A percentile compares a stretch with the other conserved stretches of the same genome.
phyloP scores from a whole-genome alignment of 2,888 invertebrate genomes.

The Nipponacmea schrenckii region DNA sequence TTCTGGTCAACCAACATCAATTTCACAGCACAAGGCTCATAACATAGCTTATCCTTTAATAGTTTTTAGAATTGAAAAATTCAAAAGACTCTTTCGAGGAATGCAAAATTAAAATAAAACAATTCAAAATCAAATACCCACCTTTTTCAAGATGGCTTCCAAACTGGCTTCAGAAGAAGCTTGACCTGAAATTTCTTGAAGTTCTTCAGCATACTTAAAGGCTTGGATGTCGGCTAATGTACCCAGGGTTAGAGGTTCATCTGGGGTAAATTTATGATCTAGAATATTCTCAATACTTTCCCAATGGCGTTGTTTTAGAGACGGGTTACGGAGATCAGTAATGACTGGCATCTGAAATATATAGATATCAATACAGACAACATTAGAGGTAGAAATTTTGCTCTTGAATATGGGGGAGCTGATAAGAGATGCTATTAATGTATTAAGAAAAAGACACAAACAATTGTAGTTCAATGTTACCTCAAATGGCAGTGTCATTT shows the following conservation, averaged over 20 bases:
- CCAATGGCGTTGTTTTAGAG: constrained; percentile 85
- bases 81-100: no score
- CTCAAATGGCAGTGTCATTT: no score
- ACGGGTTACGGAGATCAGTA: constrained; percentile 82
- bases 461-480: not conserved
- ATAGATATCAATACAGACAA: not conserved
- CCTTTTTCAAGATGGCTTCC: constrained; percentile 82
- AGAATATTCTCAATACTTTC: constrained; percentile 81
- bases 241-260: constrained; percentile 76
- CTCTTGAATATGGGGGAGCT: not conserved
- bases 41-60: not conserved
- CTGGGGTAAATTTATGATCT: constrained; percentile 76
- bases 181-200: constrained; percentile 87
- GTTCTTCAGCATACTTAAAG: constrained; percentile 78
- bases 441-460: not conserved
- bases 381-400: not conserved
- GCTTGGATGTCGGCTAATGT: constrained; percentile 79
- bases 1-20: no score
- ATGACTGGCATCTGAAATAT: constrained; percentile 74
- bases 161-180: constrained; percentile 89
- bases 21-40: no score
- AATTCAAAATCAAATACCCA: constrained; percentile 47
- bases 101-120: no score
- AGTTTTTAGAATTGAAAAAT: not conserved
- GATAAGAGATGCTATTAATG: not conserved